These are phyloP conservation scores for Drosophila bocqueti DNA, from an alignment of 1,140 invertebrate genomes.

Conservation along the genomic window DNA sequence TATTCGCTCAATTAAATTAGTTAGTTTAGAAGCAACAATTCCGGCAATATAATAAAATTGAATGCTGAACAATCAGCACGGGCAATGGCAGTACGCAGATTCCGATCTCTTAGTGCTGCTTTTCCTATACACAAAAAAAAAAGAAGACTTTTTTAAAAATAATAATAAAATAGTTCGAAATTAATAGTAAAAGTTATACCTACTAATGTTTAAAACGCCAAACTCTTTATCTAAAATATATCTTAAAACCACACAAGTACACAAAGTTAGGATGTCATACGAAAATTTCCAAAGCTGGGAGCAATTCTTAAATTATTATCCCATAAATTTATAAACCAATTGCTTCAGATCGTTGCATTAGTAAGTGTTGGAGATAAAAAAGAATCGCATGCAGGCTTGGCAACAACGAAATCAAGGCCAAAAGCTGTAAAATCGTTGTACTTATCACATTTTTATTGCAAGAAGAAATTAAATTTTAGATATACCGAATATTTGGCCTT, in stretches of 20 bases:
- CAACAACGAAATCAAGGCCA: constrained; percentile 4
- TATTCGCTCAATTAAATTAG: constrained; percentile 64
- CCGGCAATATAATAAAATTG: constrained; percentile 67
- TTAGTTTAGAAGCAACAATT: constrained; percentile 63
- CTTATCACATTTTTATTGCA: constrained; percentile 6
- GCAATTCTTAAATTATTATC: not conserved
- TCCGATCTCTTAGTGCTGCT: constrained; percentile 5
- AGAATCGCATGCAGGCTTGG: not conserved
- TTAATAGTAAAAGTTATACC: too few relatives aligned
- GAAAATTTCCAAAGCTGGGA: not conserved
- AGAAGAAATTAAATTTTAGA: not conserved
- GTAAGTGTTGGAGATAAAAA: not conserved
- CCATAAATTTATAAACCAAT: constrained; percentile 3
- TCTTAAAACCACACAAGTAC: not conserved
- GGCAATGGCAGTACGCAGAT: constrained; percentile 22
- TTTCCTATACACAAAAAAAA: not conserved
- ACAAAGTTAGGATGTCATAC: not conserved
- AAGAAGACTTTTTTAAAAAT: not conserved
- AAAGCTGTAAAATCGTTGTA: not conserved
- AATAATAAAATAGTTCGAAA: too few relatives aligned
- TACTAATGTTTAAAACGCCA: not conserved
- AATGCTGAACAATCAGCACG: constrained; percentile 67
- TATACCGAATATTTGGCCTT: not conserved
- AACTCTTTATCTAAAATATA: not conserved
- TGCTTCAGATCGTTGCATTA: constrained; percentile 4